Percentiles rank a stretch among this genome's conserved stretches.
Conservation (phyloP, 2,888 invertebrate genomes). For the Netelia virgata region DNA sequence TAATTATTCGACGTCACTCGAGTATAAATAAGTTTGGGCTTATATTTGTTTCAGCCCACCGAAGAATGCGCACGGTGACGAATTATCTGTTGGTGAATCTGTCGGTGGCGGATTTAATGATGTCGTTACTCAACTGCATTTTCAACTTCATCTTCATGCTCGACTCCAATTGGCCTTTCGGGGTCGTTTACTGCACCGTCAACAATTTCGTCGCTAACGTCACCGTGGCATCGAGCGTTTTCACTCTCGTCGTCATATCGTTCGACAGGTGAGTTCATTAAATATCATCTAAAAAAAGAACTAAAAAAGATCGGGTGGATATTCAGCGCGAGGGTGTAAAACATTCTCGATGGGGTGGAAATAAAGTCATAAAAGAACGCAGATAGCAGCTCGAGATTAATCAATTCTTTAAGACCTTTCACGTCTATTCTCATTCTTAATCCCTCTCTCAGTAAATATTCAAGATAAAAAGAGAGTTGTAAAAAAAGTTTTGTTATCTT, state of each 20-base stretch:
- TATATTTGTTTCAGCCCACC: slow-evolving; percentile 88
- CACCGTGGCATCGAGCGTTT: slow-evolving; percentile 96
- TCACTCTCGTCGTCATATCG: slow-evolving; percentile 96
- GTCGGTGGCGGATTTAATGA: slow-evolving; percentile 94
- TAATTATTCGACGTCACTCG: background rate
- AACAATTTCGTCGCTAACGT: slow-evolving; percentile 96
- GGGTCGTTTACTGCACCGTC: slow-evolving; percentile 94
- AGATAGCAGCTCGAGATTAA: no score
- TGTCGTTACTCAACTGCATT: slow-evolving; percentile 94
- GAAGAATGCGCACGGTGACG: slow-evolving; percentile 94
- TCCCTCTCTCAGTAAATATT: no score
- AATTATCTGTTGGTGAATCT: slow-evolving; percentile 97
- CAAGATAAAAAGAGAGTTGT: no score
- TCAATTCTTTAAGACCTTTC: no score
- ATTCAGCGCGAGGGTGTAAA: no score
- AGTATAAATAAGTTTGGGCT: background rate
- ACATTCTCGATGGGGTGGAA: no score
- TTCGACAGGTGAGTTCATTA: slow-evolving; percentile 92
- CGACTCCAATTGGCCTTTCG: slow-evolving; percentile 96
- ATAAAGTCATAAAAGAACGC: no score
- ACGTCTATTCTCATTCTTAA: no score
- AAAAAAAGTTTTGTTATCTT: no score
- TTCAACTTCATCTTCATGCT: slow-evolving; percentile 97
- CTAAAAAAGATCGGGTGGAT: no score
- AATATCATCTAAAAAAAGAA: no score